These are phyloP conservation scores for Porites evermanni DNA, from an alignment of 92 coral and sea anemone species.

Conservation along the genomic window DNA sequence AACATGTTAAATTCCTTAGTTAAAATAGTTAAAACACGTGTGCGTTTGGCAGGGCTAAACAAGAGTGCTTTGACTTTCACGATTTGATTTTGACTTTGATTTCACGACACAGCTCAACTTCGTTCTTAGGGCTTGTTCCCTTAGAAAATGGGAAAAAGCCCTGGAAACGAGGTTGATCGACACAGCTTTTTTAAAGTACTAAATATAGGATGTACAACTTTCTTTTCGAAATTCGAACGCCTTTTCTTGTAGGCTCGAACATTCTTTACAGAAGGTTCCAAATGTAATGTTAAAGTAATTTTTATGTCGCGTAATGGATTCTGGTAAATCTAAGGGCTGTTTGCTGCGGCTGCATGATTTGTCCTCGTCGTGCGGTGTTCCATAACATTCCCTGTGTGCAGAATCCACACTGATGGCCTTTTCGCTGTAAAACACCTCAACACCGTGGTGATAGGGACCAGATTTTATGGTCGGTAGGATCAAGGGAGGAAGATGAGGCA, in stretches of 20 bases:
- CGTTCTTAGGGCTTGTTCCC: conserved; percentile 6
- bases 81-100: too few relatives aligned
- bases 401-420: conserved; percentile 43
- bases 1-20: too few relatives aligned
- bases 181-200: too few relatives aligned
- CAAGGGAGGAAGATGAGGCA: conserved; percentile 48
- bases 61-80: background rate
- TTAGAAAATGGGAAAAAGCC: too few relatives aligned
- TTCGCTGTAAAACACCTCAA: conserved; percentile 49
- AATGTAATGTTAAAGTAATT: conserved; percentile 40
- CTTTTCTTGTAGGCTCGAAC: background rate
- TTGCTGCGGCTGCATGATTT: conserved; percentile 23
- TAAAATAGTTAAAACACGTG: too few relatives aligned
- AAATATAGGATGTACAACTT: too few relatives aligned
- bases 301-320: conserved; percentile 18
- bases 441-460: conserved; percentile 57
- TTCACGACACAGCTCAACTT: conserved; percentile 22
- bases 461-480: too few relatives aligned
- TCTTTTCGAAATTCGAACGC: background rate
- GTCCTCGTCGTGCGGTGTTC: conserved; percentile 44
- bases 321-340: background rate
- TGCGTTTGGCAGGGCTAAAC: too few relatives aligned
- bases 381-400: conserved; percentile 58
- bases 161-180: too few relatives aligned
- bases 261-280: conserved; percentile 11